Evolutionary conservation across 2,797 vertebrate species (phyloP).

Genomic region (Mastacembelus armatus): DNA sequence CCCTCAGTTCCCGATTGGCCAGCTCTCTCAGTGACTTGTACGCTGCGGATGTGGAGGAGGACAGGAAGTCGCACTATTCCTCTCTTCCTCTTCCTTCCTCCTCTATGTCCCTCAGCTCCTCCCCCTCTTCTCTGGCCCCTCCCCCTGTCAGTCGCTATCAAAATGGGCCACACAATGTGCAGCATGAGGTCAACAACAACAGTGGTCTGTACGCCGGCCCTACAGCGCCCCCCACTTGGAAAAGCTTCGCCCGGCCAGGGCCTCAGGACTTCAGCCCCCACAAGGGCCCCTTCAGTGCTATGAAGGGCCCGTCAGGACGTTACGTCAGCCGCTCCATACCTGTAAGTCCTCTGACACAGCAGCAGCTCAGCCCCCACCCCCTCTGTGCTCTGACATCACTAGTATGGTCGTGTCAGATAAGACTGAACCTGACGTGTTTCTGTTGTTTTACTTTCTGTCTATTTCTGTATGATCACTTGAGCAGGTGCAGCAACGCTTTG

Average conservation of each 20-base stretch:
- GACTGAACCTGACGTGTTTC: no score
- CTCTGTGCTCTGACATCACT: conserved; percentile 31
- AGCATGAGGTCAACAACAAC: conserved; percentile 91
- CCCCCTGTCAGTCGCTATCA: conserved; percentile 69
- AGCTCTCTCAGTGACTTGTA: conserved; percentile 94
- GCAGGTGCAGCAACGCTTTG: no score
- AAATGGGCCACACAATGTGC: conserved; percentile 77
- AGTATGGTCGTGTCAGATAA: no score
- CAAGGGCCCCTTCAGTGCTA: conserved; percentile 79
- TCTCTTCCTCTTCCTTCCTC: conserved; percentile 57
- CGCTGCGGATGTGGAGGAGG: conserved; percentile 80
- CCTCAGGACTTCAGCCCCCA: conserved; percentile 78
- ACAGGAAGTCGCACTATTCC: conserved; percentile 72
- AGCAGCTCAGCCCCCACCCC: conserved; percentile 60
- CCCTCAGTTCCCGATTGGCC: conserved; percentile 92
- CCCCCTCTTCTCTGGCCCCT: conserved; percentile 61
- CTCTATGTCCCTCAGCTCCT: conserved; percentile 38
- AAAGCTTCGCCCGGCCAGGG: conserved; percentile 60
- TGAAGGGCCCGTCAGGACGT: conserved; percentile 84
- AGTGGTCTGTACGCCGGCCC: conserved; percentile 64
- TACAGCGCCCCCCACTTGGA: conserved; percentile 21
- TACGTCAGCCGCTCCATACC: conserved; percentile 94
- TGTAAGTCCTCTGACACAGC: conserved; percentile 88
- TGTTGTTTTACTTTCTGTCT: no score
- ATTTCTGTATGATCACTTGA: no score